Conservation (phyloP, 2,797 vertebrate genomes). For the Poecilia wingei region DNA sequence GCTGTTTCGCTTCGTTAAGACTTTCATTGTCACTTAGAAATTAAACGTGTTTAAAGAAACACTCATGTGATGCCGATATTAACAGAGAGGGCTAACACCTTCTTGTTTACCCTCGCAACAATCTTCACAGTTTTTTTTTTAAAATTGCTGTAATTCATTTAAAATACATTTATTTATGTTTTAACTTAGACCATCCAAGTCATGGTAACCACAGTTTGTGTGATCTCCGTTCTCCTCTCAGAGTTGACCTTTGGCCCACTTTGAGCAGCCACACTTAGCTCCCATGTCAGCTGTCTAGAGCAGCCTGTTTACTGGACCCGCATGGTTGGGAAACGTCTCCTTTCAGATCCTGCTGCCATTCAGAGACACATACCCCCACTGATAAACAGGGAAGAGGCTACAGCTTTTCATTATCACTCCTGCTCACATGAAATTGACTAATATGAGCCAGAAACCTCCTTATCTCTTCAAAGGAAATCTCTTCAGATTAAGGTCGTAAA, state of each 20-base stretch:
- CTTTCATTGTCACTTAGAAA: neutral
- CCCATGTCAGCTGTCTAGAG: slow-evolving; percentile 67
- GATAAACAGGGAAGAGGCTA: neutral
- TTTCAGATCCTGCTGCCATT: slow-evolving; percentile 13
- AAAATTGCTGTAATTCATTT: neutral
- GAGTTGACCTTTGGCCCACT: slow-evolving; percentile 81
- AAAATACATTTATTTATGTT: neutral
- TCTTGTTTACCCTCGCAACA: neutral
- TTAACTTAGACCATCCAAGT: neutral
- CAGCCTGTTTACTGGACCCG: slow-evolving; percentile 53
- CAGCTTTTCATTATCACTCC: neutral
- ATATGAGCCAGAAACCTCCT: slow-evolving; percentile 5
- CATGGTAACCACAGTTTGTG: slow-evolving; percentile 10
- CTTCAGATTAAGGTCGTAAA: slow-evolving; percentile 27
- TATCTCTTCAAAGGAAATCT: slow-evolving; percentile 7
- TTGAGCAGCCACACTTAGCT: slow-evolving; percentile 48
- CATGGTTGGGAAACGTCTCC: slow-evolving; percentile 28
- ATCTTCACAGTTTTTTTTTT: neutral
- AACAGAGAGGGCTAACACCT: neutral
- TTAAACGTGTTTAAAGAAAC: neutral
- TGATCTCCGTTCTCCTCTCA: slow-evolving; percentile 30
- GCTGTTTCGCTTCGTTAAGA: neutral
- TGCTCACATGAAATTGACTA: neutral
- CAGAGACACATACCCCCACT: neutral
- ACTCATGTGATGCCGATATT: neutral